Conservation (phyloP, 2,797 vertebrate genomes). For the Meda fulgida region DNA sequence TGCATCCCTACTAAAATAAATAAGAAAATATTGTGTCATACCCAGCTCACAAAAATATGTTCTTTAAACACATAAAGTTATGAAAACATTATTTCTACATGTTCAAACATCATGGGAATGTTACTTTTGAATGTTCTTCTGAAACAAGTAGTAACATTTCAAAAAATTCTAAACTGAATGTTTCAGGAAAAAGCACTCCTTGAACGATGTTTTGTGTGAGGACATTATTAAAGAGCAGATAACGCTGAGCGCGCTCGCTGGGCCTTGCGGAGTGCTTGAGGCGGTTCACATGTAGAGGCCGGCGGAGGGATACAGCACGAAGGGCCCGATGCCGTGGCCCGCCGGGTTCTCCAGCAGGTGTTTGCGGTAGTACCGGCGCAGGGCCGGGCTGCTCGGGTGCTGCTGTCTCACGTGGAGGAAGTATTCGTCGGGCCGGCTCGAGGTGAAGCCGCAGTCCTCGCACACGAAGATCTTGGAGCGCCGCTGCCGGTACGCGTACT, state of each 20-base stretch:
- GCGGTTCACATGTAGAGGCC: conserved; percentile 72
- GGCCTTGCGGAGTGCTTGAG: too few species aligned
- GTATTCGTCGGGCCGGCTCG: conserved; percentile 80
- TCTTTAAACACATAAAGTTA: not conserved
- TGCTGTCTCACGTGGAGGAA: conserved; percentile 81
- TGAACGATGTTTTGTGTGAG: not conserved
- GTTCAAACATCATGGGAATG: not conserved
- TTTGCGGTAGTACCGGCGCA: conserved; percentile 77
- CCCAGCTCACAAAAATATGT: not conserved
- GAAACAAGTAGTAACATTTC: not conserved
- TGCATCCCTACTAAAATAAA: too few species aligned
- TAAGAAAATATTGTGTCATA: not conserved
- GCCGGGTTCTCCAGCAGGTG: conserved; percentile 69
- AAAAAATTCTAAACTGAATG: not conserved
- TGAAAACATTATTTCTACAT: not conserved
- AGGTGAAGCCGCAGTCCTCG: conserved; percentile 89
- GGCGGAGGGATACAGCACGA: conserved; percentile 73
- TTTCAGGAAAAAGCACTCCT: not conserved
- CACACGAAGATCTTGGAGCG: conserved; percentile 92
- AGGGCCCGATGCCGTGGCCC: conserved; percentile 71
- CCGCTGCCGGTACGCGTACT: conserved; percentile 88
- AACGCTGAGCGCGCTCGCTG: too few species aligned
- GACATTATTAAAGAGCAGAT: not conserved
- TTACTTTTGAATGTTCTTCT: not conserved
- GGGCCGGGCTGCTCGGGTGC: conserved; percentile 76